Conservation (phyloP, 2,797 vertebrate genomes). For the Myotis pilosus region DNA sequence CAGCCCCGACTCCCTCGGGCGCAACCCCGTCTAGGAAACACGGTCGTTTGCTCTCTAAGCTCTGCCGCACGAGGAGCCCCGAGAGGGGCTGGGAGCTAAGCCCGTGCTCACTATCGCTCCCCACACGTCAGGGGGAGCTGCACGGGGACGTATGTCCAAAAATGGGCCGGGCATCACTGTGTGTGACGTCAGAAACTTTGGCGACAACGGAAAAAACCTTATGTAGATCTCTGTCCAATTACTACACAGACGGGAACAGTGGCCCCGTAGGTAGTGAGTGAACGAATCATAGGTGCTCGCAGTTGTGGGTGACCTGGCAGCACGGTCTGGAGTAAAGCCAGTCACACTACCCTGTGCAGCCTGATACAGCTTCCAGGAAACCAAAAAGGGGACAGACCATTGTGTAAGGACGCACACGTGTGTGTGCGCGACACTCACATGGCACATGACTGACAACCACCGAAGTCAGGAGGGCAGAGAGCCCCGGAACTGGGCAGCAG, state of each 20-base stretch:
- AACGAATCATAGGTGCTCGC: background rate
- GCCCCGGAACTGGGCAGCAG: background rate
- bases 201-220: background rate
- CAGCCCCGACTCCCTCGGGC: background rate
- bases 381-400: background rate
- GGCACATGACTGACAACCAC: background rate
- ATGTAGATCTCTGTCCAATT: background rate
- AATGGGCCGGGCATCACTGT: background rate
- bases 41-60: background rate
- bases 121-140: fast-evolving
- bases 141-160: background rate
- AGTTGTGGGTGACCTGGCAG: background rate
- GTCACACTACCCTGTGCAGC: background rate
- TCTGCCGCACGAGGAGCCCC: background rate
- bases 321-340: background rate
- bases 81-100: background rate
- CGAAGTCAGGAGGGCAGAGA: background rate
- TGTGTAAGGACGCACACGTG: background rate
- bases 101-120: background rate
- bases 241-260: background rate
- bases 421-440: too few relatives aligned
- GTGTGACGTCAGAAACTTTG: background rate
- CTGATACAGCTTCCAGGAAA: background rate
- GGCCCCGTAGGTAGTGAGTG: background rate
- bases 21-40: background rate